Evolutionary conservation across 2,797 vertebrate species (phyloP).

Genomic region (Neomorphus geoffroyi): DNA sequence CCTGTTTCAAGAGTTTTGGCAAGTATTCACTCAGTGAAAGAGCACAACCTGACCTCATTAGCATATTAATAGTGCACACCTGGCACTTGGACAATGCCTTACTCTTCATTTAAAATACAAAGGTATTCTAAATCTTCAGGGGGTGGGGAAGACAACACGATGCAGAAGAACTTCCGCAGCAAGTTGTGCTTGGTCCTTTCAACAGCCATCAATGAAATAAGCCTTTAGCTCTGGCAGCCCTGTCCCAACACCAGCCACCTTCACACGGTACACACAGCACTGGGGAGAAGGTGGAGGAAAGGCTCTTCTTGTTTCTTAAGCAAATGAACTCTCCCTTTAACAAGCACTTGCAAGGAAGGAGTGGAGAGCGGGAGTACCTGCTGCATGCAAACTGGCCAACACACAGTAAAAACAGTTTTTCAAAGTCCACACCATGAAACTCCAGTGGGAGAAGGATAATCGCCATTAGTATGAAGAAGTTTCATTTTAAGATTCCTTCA

Average conservation of each 20-base stretch:
- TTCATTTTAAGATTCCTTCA: background rate
- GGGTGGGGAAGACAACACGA: slow-evolving; percentile 3
- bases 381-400: background rate
- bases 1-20: slow-evolving; percentile 25
- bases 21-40: background rate
- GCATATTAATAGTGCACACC: slow-evolving; percentile 47
- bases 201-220: background rate
- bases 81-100: slow-evolving; percentile 23
- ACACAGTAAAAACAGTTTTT: background rate
- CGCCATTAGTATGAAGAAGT: background rate
- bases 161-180: background rate
- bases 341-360: background rate
- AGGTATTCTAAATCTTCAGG: slow-evolving; percentile 52
- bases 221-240: background rate
- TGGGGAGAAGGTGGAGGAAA: background rate
- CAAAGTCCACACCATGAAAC: background rate
- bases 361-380: background rate
- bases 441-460: background rate
- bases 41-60: slow-evolving; percentile 46
- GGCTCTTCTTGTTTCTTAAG: background rate
- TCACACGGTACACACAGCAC: accelerated
- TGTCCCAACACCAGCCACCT: background rate
- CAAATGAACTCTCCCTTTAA: background rate
- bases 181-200: background rate
- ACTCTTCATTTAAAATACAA: slow-evolving; percentile 42